These are phyloP conservation scores for Poeciliopsis gracilis DNA, from an alignment of 2,797 vertebrate genomes.

Conservation along the genomic window DNA sequence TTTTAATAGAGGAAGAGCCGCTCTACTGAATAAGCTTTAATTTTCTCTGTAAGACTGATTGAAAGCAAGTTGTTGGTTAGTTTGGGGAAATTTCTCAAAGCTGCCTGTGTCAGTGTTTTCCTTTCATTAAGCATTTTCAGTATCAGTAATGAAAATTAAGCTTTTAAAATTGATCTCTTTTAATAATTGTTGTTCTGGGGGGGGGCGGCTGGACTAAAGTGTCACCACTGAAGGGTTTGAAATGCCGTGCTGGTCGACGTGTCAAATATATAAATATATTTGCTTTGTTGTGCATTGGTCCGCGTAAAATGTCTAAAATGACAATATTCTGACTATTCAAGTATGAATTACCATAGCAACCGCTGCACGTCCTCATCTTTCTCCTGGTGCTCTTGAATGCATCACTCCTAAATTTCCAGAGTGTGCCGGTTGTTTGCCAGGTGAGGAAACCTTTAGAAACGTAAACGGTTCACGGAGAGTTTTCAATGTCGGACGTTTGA, in stretches of 20 bases:
- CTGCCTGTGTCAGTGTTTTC: background rate
- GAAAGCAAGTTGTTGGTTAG: constrained; percentile 27
- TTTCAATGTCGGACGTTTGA: background rate
- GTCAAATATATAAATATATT: background rate
- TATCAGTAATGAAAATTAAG: background rate
- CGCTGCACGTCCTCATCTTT: background rate
- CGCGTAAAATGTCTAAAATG: background rate
- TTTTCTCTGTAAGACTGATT: constrained; percentile 16
- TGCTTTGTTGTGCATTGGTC: background rate
- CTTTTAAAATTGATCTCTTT: background rate
- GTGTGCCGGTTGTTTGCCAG: background rate
- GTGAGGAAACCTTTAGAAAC: constrained; percentile 2
- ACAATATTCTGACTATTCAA: background rate
- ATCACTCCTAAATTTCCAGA: background rate
- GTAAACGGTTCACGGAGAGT: background rate
- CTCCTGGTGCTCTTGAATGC: background rate
- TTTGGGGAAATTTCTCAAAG: constrained; percentile 10
- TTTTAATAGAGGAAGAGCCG: constrained; percentile 10
- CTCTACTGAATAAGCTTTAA: constrained; percentile 5
- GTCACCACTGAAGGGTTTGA: background rate
- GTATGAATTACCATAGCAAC: background rate
- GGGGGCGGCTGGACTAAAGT: background rate
- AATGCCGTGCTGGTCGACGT: background rate
- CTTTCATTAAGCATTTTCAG: background rate
- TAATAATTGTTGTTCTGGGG: background rate